A percentile compares a stretch with the other conserved stretches of the same genome.
phyloP scores from a whole-genome alignment of 2,888 invertebrate species.

The Hemithea aestivaria region DNA sequence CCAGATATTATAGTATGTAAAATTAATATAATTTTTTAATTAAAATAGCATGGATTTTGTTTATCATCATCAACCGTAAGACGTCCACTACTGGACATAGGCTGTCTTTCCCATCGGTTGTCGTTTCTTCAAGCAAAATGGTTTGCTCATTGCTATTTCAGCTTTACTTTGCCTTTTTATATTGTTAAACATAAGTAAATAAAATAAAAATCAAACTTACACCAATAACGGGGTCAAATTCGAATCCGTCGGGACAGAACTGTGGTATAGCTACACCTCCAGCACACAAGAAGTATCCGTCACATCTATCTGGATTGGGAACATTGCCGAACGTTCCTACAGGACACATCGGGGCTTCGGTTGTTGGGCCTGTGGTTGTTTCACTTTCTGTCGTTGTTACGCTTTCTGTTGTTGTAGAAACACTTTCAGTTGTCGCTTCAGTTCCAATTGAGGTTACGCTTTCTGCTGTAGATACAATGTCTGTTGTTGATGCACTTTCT shows the following conservation, averaged over 20 bases:
- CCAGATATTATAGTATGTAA: too few relatives aligned
- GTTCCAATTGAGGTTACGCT: background rate
- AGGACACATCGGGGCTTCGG: conserved; percentile 15
- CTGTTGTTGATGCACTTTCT: background rate
- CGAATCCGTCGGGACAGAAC: conserved; percentile 31
- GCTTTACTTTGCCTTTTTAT: too few relatives aligned
- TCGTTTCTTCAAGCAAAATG: too few relatives aligned
- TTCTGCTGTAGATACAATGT: background rate
- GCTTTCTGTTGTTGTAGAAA: background rate
- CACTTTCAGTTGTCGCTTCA: conserved; percentile 9
- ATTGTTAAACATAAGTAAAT: too few relatives aligned
- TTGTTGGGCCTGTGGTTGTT: too few relatives aligned
- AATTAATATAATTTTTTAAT: too few relatives aligned
- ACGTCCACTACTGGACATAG: too few relatives aligned
- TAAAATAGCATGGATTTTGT: too few relatives aligned
- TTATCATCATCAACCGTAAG: too few relatives aligned
- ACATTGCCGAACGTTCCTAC: conserved; percentile 20
- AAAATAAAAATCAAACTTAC: conserved; percentile 19
- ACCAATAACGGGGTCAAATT: conserved; percentile 28
- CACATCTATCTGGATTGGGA: conserved; percentile 21
- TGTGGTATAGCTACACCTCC: conserved; percentile 22
- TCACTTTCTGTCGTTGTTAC: background rate
- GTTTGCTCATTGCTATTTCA: too few relatives aligned
- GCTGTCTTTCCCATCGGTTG: too few relatives aligned
- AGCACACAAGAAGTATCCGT: conserved; percentile 29